These are phyloP conservation scores for Heliconius nattereri DNA, from an alignment of 1,140 invertebrate species.

Conservation along the genomic window DNA sequence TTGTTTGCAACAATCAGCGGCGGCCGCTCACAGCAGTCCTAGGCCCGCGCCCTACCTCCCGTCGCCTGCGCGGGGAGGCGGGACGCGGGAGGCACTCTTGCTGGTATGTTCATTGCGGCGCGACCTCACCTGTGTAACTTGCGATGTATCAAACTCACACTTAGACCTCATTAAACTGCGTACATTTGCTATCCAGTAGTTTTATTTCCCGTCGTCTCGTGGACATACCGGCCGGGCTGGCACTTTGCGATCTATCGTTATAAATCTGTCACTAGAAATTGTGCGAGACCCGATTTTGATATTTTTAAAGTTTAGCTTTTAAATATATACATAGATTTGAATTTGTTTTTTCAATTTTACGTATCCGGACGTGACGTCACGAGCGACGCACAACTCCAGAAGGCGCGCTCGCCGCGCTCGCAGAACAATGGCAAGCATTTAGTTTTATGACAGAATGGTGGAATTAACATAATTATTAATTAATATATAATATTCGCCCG, in stretches of 20 bases:
- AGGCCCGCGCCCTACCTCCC: conserved; percentile 30
- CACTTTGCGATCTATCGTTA: not conserved
- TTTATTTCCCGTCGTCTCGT: conserved; percentile 66
- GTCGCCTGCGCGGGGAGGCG: not conserved
- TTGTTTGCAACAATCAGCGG: conserved; percentile 23
- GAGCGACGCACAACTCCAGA: conserved; percentile 24
- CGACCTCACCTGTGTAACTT: conserved; percentile 51
- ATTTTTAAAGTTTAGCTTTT: conserved; percentile 9
- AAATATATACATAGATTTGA: conserved; percentile 11
- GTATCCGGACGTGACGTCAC: conserved; percentile 25
- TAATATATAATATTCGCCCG: conserved; percentile 36
- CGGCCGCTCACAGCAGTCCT: conserved; percentile 34
- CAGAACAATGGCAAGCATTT: conserved; percentile 62
- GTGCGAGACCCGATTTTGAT: not conserved
- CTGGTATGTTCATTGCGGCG: conserved; percentile 74
- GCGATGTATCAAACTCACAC: conserved; percentile 68
- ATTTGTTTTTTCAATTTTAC: conserved; percentile 38
- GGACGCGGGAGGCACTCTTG: conserved; percentile 44
- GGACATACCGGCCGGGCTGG: conserved; percentile 67
- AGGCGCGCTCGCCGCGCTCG: conserved; percentile 9
- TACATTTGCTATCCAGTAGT: conserved; percentile 69
- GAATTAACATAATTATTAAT: conserved; percentile 41
- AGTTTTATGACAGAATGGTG: conserved; percentile 67
- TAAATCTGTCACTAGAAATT: not conserved
- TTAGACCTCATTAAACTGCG: conserved; percentile 74